Evolutionary conservation across 2,797 vertebrate species (phyloP).

Genomic region (Coreius guichenoti): DNA sequence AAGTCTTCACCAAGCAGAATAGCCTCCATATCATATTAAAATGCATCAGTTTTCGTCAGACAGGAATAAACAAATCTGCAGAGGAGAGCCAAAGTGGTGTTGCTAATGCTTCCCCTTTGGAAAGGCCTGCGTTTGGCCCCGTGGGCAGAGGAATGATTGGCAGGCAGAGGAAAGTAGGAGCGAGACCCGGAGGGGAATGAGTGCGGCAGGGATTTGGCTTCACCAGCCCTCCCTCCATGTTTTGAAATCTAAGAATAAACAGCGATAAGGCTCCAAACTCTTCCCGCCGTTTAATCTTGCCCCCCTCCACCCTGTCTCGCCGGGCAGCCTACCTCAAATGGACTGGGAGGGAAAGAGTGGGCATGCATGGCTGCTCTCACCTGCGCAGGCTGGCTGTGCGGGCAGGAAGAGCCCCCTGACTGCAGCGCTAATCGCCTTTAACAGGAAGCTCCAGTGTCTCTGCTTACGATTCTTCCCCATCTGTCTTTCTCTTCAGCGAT

Average conservation of each 20-base stretch:
- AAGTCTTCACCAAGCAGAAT: constrained; percentile 52
- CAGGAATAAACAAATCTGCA: constrained; percentile 79
- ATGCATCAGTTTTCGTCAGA: constrained; percentile 65
- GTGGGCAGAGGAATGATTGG: constrained; percentile 76
- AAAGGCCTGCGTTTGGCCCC: constrained; percentile 73
- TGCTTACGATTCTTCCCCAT: constrained; percentile 18
- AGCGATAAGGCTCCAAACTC: constrained; percentile 65
- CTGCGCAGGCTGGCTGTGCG: constrained; percentile 44
- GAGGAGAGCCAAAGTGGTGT: constrained; percentile 72
- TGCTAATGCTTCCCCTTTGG: constrained; percentile 73
- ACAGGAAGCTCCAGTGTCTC: constrained; percentile 43
- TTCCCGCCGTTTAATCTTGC: constrained; percentile 59
- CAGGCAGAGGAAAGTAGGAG: constrained; percentile 74
- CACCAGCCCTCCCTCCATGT: constrained; percentile 60
- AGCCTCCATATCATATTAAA: constrained; percentile 73
- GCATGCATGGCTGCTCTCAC: constrained; percentile 43
- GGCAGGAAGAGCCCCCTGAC: constrained; percentile 44
- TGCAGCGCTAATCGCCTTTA: constrained; percentile 48
- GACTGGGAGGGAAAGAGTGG: constrained; percentile 51
- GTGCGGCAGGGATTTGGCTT: constrained; percentile 75
- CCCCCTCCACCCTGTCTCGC: constrained; percentile 45
- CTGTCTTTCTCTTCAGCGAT: constrained; percentile 38
- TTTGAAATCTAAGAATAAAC: constrained; percentile 75
- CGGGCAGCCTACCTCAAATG: constrained; percentile 59
- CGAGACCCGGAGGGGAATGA: constrained; percentile 73